Base-by-base conservation (phyloP, 2,888 invertebrate species). In the Bellardia bayeri region DNA sequence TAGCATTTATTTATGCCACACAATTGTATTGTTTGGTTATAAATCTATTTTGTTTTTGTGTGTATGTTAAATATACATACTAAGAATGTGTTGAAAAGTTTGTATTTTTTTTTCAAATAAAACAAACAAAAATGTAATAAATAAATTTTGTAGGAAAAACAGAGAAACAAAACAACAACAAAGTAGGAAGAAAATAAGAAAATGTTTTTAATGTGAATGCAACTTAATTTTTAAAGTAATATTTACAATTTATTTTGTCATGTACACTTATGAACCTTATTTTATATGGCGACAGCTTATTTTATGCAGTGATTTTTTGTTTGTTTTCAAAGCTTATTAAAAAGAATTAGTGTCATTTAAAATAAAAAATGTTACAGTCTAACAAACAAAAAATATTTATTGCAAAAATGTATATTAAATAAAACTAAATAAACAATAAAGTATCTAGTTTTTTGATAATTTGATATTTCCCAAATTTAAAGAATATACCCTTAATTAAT, bases 1-100 rank as follows among this genome's bases (percentile, higher is more conserved):
- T 23, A 54, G 23, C 37, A 68, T 74, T 61, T 85, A 75, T 80
- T 80, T 80, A 42, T 11, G 61, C 74, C 79, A 68, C 74, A 85
- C 79, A 85, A 74, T 74, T 74, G 79, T 74, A 61, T 80, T 85
- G 85, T 69, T 80, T 14, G 85, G 85, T 45, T 75, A 80, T 85
- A 85, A 85, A 85, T 85, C 75, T 85, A 72, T 80, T 85, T 72
- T 85, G 37, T 37, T 37, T 37, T 37, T 37, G 64, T 80, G 69
- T 75, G 54, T 69, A 33, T 56, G 40, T 54, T 69, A 76, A 83
- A 76, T 76, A 83, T 54, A 63, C 69, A 83, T 54, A 63, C 69
- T 76, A 45, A 54, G 37, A 83, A 76, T 83, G 69, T 76, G 76
- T 63, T 63, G 69, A 82, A 83, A 83, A 23, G 49, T 54, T 66